Conservation (phyloP, 2,888 invertebrate species). For the Phrixothrix hirtus region DNA sequence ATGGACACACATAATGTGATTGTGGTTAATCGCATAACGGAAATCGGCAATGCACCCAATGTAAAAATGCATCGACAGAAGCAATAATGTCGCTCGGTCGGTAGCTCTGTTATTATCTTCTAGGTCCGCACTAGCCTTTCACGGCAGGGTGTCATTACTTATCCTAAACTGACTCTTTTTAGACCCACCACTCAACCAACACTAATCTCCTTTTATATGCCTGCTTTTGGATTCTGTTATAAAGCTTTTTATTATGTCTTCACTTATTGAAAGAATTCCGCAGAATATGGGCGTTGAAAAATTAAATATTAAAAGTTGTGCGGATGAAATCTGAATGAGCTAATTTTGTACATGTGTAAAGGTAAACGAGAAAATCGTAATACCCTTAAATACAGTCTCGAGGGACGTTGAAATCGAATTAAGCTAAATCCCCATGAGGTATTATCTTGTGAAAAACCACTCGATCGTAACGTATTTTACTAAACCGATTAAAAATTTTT, state of each 20-base stretch:
- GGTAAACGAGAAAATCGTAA: neutral
- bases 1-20: slow-evolving; percentile 53
- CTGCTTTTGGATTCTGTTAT: slow-evolving; percentile 1
- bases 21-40: slow-evolving; percentile 56
- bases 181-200: slow-evolving; percentile 50
- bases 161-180: slow-evolving; percentile 57
- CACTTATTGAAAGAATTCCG: neutral
- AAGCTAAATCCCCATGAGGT: slow-evolving; percentile 2
- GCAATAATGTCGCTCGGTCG: slow-evolving; percentile 44
- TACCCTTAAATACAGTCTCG: neutral
- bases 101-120: slow-evolving; percentile 41
- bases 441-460: slow-evolving; percentile 7
- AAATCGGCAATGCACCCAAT: slow-evolving; percentile 53
- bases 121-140: slow-evolving; percentile 44
- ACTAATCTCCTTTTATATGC: slow-evolving; percentile 43
- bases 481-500: slow-evolving; percentile 11
- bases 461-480: slow-evolving; percentile 1
- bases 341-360: neutral
- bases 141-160: slow-evolving; percentile 53
- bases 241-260: slow-evolving; percentile 5
- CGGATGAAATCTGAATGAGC: too few species aligned
- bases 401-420: neutral
- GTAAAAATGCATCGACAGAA: slow-evolving; percentile 49
- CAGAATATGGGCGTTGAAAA: neutral
- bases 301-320: too few species aligned